A percentile compares a stretch with the other conserved stretches of the same genome.
Evolutionary conservation across 2,113 vertebrate genomes (phyloP).

Genomic region (Pholis gunnellus): DNA sequence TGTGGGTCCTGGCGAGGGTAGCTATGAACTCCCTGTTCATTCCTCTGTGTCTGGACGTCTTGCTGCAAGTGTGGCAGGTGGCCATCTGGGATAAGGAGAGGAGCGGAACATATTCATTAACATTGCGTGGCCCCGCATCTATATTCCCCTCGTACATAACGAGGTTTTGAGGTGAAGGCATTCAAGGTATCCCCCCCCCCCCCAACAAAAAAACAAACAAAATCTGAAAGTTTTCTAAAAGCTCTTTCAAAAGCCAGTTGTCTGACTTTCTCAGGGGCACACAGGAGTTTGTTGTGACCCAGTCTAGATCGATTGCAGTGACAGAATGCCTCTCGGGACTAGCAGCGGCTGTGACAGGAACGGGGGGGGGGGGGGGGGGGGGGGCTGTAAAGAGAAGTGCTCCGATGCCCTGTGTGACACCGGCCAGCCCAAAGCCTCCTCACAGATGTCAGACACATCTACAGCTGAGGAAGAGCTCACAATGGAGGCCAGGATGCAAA

Average conservation of each 20-base stretch:
- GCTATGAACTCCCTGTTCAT: constrained; percentile 84
- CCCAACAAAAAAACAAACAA: not conserved
- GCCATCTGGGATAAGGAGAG: constrained; percentile 82
- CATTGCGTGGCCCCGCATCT: constrained; percentile 29
- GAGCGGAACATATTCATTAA: constrained; percentile 53
- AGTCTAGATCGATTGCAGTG: not conserved
- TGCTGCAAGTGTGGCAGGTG: constrained; percentile 91
- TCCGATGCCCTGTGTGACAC: constrained; percentile 22
- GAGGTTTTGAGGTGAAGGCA: constrained; percentile 30
- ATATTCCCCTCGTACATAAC: constrained; percentile 21
- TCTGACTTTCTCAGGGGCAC: constrained; percentile 12
- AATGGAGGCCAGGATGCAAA: constrained; percentile 11
- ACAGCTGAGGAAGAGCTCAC: constrained; percentile 47
- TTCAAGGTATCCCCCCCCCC: not conserved
- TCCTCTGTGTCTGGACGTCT: constrained; percentile 85
- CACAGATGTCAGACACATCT: constrained; percentile 2
- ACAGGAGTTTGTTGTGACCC: constrained; percentile 22
- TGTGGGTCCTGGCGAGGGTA: constrained; percentile 58
- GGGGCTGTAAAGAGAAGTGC: constrained; percentile 27
- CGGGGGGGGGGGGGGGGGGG: no score
- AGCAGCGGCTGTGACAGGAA: not conserved
- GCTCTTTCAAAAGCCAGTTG: not conserved
- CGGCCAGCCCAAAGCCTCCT: constrained; percentile 2
- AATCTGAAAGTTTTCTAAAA: constrained; percentile 10
- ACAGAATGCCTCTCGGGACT: constrained; percentile 2